These are phyloP conservation scores for Notodonta ziczac DNA, from an alignment of 2,888 invertebrate species.

Conservation along the genomic window DNA sequence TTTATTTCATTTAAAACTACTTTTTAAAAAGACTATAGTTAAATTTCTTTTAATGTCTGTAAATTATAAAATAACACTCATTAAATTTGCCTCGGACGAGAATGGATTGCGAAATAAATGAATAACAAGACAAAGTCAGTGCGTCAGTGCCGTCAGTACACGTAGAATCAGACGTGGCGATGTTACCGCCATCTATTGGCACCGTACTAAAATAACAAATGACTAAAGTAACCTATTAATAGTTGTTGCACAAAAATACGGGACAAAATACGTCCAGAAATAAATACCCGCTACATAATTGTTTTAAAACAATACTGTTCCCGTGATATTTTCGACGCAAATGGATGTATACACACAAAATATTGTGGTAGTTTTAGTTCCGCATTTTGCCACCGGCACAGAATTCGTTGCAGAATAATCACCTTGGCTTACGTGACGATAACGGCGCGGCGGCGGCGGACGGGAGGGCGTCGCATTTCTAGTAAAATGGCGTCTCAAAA, in stretches of 20 bases:
- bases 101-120: background rate
- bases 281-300: too few species aligned
- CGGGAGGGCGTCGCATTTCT: background rate
- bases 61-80: too few species aligned
- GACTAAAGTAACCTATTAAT: background rate
- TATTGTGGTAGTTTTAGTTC: background rate
- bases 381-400: background rate
- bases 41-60: too few species aligned
- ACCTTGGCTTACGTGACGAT: slow-evolving; percentile 1
- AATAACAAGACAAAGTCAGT: background rate
- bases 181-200: background rate
- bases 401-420: background rate
- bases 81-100: too few species aligned
- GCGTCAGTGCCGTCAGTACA: too few species aligned
- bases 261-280: too few species aligned
- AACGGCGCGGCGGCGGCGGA: background rate
- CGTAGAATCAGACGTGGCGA: background rate
- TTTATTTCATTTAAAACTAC: too few species aligned
- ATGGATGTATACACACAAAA: too few species aligned
- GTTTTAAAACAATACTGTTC: too few species aligned
- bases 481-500: background rate
- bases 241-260: too few species aligned
- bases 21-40: too few species aligned
- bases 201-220: background rate
- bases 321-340: too few species aligned